Evolutionary conservation across 1,140 invertebrate genomes (phyloP), one percentile per base, ranked within the genome.

Genomic region (Apis dorsata): DNA sequence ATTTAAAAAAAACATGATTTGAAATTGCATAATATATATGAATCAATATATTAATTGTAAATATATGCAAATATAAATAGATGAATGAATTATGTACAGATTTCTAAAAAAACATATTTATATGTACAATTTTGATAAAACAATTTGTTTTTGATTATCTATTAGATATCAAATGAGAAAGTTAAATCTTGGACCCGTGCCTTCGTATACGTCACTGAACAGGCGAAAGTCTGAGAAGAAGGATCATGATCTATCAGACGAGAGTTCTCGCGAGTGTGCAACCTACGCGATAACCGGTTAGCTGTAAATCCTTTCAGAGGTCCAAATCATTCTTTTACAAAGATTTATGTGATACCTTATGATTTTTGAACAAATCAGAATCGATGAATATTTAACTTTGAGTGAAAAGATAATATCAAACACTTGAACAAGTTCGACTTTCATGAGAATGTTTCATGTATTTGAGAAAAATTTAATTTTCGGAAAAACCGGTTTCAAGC

Each of bases 271-370:
- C 72, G 74, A 77, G 80, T 55, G 72, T 81, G 72, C 80, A 55
- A 60, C 51, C 81, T 79, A 78, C 68, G 53, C 60, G 59, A 75
- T 10, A 84, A 75, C 79, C 79, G 71, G 83, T 84, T 84, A 75
- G 83, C 83, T 81, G 79, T 84, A 84, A 81, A 84, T 84, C 71
- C 79, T 81, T 70, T 60, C 24, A 68, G 62, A 72, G 51, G 12
- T 68, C 51, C 57, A 84, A 84, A 84, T 84, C 57, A 57, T 81
- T 81, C 65, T 57, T 59, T 62, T 49, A 49, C 28, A 9, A 59
- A 51, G 19, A 62, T 81, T 75, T 68, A 68, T 53, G 51, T 57
- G 9, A 34, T 28, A 71, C 34, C 51, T 72, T 57, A 57, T 59
- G 59, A 72, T 53, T 51, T 34, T 15, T 17, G 24, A 66, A 24